Evolutionary conservation across 2,888 invertebrate species (phyloP), one percentile per base, ranked within the genome.

Genomic region (Saturnia japonica): DNA sequence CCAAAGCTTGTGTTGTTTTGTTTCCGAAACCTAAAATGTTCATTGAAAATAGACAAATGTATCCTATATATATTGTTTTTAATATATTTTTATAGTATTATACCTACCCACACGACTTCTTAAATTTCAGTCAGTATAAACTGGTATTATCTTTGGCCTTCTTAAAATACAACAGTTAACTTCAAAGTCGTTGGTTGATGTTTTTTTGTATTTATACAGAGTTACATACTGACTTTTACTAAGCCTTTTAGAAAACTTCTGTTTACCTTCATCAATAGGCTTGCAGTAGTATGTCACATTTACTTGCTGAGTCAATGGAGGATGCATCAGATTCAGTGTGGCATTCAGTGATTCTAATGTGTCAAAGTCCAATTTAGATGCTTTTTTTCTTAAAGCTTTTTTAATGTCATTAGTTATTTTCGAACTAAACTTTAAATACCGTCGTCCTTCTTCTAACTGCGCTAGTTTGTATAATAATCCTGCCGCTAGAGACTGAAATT

Each of bases 321-420:
- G 88, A 71, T 84, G 81, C 71, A 91, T 79, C 34, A 85, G 75
- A 74, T 86, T 84, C 68, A 91, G 73, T 28, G 85, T 84, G 45
- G 79, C 74, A 72, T 86, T 87, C 69, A 93, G 78, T 22, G 74
- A 74, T 72, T 90, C 88, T 72, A 85, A 54, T 19, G 84, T 86
- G 34, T 85, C 82, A 70, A 74, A 73, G 47, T 88, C 83, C 75
- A 92, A 75, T 66, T 79, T 75, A 0, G 83, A 71, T 0, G 81
- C 75, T 74, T 81, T 85, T 75, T 86, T 88, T 79, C 84, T 86
- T 57, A 93, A 74, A 28, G 90, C 77, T 79, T 85, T 88, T 75
- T 87, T 90, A 40, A 93, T 83, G 67, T 93, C 92, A 70, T 86
- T 88, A 12, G 82, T 84, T 68, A 93, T 85, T 85, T 87, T 93